Conservation (phyloP, 2,888 invertebrate species). For the Zonitis immaculata region DNA sequence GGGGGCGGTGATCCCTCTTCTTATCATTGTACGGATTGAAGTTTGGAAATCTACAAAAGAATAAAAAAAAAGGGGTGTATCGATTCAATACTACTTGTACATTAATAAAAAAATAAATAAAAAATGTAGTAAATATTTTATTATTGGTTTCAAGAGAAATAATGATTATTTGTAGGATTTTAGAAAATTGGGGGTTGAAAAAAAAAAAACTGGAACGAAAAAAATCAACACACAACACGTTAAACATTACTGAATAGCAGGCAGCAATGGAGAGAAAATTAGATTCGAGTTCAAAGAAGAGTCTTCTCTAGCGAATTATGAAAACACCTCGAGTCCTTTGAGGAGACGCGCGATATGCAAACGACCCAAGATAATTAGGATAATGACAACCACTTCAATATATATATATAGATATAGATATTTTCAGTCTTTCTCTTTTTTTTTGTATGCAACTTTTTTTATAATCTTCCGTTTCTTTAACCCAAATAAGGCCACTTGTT, state of each 20-base stretch:
- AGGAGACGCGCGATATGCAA: constrained; percentile 48
- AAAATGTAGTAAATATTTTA: no score
- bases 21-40: constrained; percentile 1
- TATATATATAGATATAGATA: constrained; percentile 31
- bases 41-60: constrained; percentile 2
- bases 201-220: constrained; percentile 11
- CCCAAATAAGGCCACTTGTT: constrained; percentile 20
- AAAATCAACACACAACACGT: constrained; percentile 39
- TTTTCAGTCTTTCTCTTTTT: constrained; percentile 7
- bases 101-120: no score
- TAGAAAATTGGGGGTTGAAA: no score
- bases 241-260: constrained; percentile 33
- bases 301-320: constrained; percentile 46
- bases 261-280: constrained; percentile 46
- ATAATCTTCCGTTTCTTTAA: no score
- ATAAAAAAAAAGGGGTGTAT: constrained; percentile 3
- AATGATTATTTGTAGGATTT: no score
- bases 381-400: constrained; percentile 50
- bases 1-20: constrained; percentile 17
- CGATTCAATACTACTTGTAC: neutral
- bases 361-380: constrained; percentile 50
- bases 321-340: constrained; percentile 50
- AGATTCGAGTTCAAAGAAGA: constrained; percentile 49
- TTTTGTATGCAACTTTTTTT: no score
- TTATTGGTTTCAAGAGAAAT: no score